Evolutionary conservation across 2,888 invertebrate species (phyloP).

Genomic region (Vesta saturnalis): DNA sequence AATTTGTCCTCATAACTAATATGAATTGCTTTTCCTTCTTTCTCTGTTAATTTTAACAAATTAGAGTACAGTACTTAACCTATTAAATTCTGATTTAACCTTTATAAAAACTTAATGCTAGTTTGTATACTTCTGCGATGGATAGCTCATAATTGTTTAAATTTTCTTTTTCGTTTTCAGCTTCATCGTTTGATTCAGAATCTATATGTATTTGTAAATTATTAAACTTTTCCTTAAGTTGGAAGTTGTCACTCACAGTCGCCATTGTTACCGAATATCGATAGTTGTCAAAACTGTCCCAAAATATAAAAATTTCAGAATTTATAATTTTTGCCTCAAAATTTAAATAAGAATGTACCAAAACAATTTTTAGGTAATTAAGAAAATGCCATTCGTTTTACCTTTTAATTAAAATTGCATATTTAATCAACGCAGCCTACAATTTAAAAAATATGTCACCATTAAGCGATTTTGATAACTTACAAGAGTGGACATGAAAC

Average conservation of each 20-base stretch:
- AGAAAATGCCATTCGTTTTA: too few relatives aligned
- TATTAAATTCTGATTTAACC: slow-evolving; percentile 66
- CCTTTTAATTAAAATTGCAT: too few relatives aligned
- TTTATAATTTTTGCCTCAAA: too few relatives aligned
- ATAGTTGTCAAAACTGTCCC: too few relatives aligned
- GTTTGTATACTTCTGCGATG: slow-evolving; percentile 84
- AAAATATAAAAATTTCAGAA: too few relatives aligned
- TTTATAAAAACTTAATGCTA: slow-evolving; percentile 92
- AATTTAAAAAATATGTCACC: too few relatives aligned
- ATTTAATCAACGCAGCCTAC: too few relatives aligned
- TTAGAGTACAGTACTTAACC: slow-evolving; percentile 12
- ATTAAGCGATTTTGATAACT: too few relatives aligned
- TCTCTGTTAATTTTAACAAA: slow-evolving; percentile 84
- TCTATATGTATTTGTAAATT: slow-evolving; percentile 49
- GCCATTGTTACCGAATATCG: slow-evolving; percentile 56
- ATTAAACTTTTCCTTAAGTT: slow-evolving; percentile 54
- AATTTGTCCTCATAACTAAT: slow-evolving; percentile 94
- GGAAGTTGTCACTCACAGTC: slow-evolving; percentile 52
- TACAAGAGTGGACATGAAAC: too few relatives aligned
- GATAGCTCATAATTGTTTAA: slow-evolving; percentile 72
- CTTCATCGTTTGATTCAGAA: slow-evolving; percentile 31
- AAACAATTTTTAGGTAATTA: too few relatives aligned
- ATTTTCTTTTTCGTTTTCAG: slow-evolving; percentile 49
- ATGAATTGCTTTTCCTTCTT: slow-evolving; percentile 97
- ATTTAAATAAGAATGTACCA: too few relatives aligned